phyloP scores from a whole-genome alignment of 2,113 vertebrate species.

The Vicugna pacos region DNA sequence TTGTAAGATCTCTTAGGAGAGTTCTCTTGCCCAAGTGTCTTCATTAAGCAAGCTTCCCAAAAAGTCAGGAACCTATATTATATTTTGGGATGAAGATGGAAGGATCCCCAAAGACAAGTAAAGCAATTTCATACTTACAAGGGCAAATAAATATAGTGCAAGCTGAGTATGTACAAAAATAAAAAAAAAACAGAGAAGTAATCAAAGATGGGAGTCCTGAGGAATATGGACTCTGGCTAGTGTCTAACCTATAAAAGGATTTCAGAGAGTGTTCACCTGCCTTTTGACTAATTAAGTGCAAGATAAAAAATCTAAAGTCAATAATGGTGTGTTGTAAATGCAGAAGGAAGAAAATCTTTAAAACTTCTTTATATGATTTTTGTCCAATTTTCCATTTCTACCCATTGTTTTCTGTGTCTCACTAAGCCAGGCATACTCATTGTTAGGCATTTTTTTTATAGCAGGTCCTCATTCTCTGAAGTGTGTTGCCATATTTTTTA shows the following conservation, averaged over 20 bases:
- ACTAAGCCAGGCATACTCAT: background rate
- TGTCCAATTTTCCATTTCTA: conserved; percentile 54
- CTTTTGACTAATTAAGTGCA: conserved; percentile 70
- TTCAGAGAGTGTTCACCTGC: conserved; percentile 55
- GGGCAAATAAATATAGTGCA: background rate
- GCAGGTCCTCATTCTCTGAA: conserved; percentile 30
- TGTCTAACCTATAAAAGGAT: conserved; percentile 46
- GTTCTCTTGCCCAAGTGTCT: background rate
- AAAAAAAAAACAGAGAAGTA: background rate
- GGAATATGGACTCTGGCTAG: background rate
- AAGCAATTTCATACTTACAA: conserved; percentile 10
- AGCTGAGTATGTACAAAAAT: background rate
- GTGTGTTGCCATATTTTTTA: background rate
- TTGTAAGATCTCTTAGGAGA: background rate
- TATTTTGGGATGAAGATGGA: background rate
- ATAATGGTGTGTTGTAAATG: conserved; percentile 67
- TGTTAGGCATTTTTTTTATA: background rate
- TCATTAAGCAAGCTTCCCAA: background rate
- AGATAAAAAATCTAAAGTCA: conserved; percentile 64
- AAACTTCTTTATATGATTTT: conserved; percentile 46
- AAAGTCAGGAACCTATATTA: conserved; percentile 12
- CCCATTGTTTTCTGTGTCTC: conserved; percentile 50
- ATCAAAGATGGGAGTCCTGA: background rate
- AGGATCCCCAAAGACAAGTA: background rate
- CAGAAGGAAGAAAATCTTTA: conserved; percentile 74